Evolutionary conservation across 2,113 vertebrate species (phyloP).

Genomic region (Sitta europaea): DNA sequence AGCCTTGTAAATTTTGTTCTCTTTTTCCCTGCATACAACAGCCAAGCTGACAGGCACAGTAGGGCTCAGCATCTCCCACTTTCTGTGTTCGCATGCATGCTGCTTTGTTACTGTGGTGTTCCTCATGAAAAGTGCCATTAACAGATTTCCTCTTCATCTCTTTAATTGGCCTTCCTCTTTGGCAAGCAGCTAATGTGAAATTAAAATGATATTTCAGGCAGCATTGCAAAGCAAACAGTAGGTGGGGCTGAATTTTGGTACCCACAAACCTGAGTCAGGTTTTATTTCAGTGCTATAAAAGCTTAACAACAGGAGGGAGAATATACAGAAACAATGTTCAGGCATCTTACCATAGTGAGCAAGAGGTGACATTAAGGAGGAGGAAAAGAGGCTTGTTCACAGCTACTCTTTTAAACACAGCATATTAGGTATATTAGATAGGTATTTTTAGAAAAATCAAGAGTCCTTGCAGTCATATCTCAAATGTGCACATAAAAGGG

Average conservation of each 20-base stretch:
- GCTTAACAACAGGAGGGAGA: background rate
- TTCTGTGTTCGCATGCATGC: background rate
- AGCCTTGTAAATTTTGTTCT: slow-evolving; percentile 1
- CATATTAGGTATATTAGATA: background rate
- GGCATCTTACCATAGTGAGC: background rate
- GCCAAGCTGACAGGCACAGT: slow-evolving; percentile 5
- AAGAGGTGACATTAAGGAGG: background rate
- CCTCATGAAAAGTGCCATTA: background rate
- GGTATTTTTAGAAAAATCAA: background rate
- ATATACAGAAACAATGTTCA: background rate
- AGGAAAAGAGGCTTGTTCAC: background rate
- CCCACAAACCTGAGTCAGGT: background rate
- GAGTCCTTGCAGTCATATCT: background rate
- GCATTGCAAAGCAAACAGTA: background rate
- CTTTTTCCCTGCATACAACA: background rate
- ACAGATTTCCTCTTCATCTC: background rate
- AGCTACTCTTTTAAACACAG: background rate
- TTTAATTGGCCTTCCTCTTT: background rate
- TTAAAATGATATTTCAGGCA: slow-evolving; percentile 34
- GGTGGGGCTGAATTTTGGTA: background rate
- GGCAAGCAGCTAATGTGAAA: background rate
- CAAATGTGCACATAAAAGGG: background rate
- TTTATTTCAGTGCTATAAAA: background rate
- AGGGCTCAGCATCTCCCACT: background rate
- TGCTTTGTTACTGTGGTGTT: background rate